Evolutionary conservation across 2,797 vertebrate species (phyloP), one percentile per base, ranked within the genome.

Genomic region (Toxotes lorentzi): DNA sequence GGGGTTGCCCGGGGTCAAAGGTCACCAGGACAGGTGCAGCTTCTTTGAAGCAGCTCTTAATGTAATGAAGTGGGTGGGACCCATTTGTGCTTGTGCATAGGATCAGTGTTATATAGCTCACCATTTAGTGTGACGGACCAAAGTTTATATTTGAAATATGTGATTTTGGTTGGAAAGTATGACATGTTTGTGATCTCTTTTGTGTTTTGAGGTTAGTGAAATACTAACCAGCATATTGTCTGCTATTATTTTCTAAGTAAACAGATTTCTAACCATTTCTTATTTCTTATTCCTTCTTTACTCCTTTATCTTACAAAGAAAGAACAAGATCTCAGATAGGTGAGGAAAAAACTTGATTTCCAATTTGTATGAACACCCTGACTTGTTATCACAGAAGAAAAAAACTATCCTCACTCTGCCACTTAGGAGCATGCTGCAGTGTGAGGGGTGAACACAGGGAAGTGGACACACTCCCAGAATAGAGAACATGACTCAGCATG

Each of bases 401-500:
- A 67, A 43, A 64, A 73, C 78, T 4, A 38, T 27, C 30, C 23
- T 71, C 14, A 0, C 61, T 76, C 11, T 47, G 43, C 71, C 59
- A 67, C 54, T 78, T 27, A 45, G 16, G 24, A 59, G 68, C 41
- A 19, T 32, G 50, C 40, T 14, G 48, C 74, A 73, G 61, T 77
- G 63, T 1, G n/a, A 71, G 59, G 48, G 64, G 30, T 50, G 35
- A 72, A 76, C 38, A 64, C 43, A 61, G 30, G 43, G 34, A 79
- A 81, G 78, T 59, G 76, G 73, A 70, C 47, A 34, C 50, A 65
- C 43, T 76, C 87, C 85, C 78, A 89, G 85, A 93, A 92, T 88
- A 91, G 85, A 86, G 65, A 70, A 59, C 61, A 69, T 91, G 90
- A 91, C 73, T 92, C 90, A 91, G 88, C 78, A 65, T 38, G 56